Conservation (phyloP, 2,113 vertebrate species). For the Colius striatus region DNA sequence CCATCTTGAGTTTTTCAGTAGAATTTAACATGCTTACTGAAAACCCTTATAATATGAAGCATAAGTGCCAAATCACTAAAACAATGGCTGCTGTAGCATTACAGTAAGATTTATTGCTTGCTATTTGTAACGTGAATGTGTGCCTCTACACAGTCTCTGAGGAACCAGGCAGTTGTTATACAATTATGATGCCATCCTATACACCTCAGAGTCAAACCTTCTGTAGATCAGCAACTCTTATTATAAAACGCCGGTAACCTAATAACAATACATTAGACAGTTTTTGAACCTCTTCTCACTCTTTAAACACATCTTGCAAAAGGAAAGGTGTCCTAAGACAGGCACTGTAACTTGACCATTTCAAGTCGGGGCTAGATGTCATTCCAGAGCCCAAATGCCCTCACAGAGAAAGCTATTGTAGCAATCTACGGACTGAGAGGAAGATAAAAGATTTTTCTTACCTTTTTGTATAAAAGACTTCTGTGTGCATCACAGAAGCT, state of each 20-base stretch:
- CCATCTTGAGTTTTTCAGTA: not conserved
- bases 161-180: not conserved
- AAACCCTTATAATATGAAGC: not conserved
- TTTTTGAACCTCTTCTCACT: not conserved
- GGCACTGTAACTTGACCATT: not conserved
- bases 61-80: not conserved
- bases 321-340: not conserved
- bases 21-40: not conserved
- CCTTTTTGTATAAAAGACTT: conserved; percentile 53
- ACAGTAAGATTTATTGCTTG: not conserved
- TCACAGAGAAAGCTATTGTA: not conserved
- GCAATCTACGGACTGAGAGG: not conserved
- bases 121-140: not conserved
- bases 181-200: not conserved
- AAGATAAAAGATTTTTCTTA: conserved; percentile 37
- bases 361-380: not conserved
- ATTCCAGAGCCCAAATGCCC: not conserved
- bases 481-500: conserved; percentile 47
- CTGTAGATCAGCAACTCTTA: not conserved
- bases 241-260: not conserved
- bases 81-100: not conserved
- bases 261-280: not conserved
- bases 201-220: not conserved
- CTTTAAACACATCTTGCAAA: not conserved
- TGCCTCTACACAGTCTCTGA: not conserved